Base-by-base conservation (phyloP, 1,140 invertebrate genomes). In the Venustaconcha ellipsiformis region DNA sequence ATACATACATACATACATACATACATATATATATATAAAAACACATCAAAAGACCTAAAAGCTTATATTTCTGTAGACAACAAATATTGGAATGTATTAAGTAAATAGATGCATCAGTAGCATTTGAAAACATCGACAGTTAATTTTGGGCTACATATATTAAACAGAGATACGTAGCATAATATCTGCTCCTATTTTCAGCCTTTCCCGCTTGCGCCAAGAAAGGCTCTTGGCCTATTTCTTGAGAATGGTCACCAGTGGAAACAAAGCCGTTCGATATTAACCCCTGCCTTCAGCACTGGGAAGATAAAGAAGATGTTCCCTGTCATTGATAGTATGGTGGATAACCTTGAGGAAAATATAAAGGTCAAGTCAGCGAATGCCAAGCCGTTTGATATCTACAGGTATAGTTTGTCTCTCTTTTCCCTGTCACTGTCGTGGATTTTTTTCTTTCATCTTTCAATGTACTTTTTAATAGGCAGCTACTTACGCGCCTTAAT, bases 261-360 rank as follows among this genome's bases (percentile, higher is more conserved):
- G 86, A 82, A 79, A 58, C 70, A 82, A 11, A 86, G 84, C 56
- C 76, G 86, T 4, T 78, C 81, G n/a, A 63, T 83, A 0, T 74
- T 86, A 20, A 86, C 82, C 0, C 86, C 86, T 14, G 85, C 85
- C 6, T 88, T 88, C 72, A 86, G 84, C 67, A 75, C 83, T 55
- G 84, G 84, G 6, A 88, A 86, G 73, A 73, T 88, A 14, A 86
- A 85, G 64, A 78, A 84, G 67, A 86, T 87, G 86, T 83, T 80
- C 56, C 64, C 71, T 17, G 81, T 82, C 14, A 87, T 87, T 74
- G 70, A 80, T 14, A 65, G 76, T n/a, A 74, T 78, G n/a, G 82
- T 81, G 14, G 81, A 86, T 65, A 76, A 84, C 17, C 74, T 87
- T 18, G 67, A 86, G 12, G 72, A 75, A 15, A 80, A 82, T 23